Conservation (phyloP, 2,113 vertebrate genomes). For the Bungarus multicinctus region DNA sequence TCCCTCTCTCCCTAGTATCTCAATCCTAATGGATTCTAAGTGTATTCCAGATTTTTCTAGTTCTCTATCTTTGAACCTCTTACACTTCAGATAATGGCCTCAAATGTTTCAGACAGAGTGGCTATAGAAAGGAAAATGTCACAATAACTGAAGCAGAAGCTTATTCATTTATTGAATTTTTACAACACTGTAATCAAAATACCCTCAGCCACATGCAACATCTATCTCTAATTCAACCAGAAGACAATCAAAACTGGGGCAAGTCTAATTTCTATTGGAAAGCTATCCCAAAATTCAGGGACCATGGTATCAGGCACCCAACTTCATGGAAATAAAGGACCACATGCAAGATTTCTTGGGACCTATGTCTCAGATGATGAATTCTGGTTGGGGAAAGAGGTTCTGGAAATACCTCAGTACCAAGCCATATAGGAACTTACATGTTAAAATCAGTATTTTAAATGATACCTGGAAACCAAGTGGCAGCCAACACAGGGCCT, state of each 20-base stretch:
- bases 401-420: neutral
- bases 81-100: neutral
- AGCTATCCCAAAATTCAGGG: neutral
- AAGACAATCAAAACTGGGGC: neutral
- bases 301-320: neutral
- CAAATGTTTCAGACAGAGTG: neutral
- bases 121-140: neutral
- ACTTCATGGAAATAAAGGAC: neutral
- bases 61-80: neutral
- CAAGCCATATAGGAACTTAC: neutral
- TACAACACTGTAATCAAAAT: neutral
- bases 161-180: neutral
- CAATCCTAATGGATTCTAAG: neutral
- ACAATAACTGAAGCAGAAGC: neutral
- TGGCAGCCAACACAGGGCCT: neutral
- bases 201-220: neutral
- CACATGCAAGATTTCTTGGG: neutral
- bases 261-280: neutral
- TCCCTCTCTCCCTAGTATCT: neutral
- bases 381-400: neutral
- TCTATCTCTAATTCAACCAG: neutral
- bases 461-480: neutral
- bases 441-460: neutral
- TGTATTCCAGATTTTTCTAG: neutral
- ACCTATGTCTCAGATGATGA: neutral